Evolutionary conservation across 2,888 invertebrate genomes (phyloP).

Genomic region (Amphimallon solstitiale): DNA sequence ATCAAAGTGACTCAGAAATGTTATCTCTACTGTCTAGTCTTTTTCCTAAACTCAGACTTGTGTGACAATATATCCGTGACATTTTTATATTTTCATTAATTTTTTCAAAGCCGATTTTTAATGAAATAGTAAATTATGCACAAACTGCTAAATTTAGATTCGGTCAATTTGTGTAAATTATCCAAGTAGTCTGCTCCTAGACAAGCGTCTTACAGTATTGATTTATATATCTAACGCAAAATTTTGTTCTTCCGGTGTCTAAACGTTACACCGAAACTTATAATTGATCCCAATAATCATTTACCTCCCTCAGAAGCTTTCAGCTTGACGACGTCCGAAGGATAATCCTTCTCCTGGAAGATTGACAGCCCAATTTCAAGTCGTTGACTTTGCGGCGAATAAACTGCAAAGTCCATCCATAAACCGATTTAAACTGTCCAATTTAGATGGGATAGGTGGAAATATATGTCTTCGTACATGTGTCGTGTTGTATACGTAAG

Average conservation of each 20-base stretch:
- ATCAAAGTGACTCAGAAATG: no score
- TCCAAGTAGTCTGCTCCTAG: not conserved
- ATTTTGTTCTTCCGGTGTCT: not conserved
- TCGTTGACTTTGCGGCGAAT: conserved; percentile 5
- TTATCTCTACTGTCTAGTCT: no score
- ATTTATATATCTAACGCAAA: not conserved
- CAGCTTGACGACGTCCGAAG: conserved; percentile 6
- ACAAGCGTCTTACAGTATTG: not conserved
- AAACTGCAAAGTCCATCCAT: conserved; percentile 5
- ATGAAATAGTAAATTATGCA: no score
- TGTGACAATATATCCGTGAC: no score
- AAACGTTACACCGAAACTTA: conserved; percentile 10
- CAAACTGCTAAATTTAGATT: no score
- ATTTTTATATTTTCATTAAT: no score
- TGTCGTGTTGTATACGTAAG: no score
- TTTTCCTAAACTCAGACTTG: no score
- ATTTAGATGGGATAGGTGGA: conserved; percentile 1
- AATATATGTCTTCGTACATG: not conserved
- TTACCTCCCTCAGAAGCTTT: conserved; percentile 15
- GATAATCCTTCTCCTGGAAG: conserved; percentile 19
- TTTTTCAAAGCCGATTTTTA: no score
- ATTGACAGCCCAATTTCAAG: conserved; percentile 22
- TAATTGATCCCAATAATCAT: conserved; percentile 26
- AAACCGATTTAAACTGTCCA: conserved; percentile 22
- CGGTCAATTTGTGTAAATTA: no score